A percentile compares a stretch with the other conserved stretches of the same genome.
These are phyloP conservation scores for Ophiodon elongatus DNA, from an alignment of 2,113 vertebrate genomes.

Conservation along the genomic window DNA sequence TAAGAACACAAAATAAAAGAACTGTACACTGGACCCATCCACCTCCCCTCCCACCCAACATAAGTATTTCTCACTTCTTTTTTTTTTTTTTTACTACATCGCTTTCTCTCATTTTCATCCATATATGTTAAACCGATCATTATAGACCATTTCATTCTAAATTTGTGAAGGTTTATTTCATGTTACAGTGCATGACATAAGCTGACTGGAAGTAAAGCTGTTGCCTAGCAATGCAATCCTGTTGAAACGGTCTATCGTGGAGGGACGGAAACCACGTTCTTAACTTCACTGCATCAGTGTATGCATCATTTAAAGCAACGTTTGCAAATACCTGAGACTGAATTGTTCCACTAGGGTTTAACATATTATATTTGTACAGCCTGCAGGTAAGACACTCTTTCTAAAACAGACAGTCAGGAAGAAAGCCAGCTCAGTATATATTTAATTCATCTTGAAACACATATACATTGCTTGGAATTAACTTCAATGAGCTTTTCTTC, in stretches of 20 bases:
- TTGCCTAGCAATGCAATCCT: background rate
- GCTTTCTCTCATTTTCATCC: no score
- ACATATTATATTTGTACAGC: background rate
- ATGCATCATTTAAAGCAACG: background rate
- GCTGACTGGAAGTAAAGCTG: background rate
- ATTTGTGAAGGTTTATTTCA: background rate
- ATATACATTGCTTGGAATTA: background rate
- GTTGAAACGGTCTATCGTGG: no score
- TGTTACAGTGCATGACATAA: background rate
- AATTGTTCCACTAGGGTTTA: background rate
- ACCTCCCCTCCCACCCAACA: no score
- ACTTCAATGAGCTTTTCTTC: conserved; percentile 26
- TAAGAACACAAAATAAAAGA: no score
- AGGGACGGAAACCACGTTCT: background rate
- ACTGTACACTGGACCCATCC: no score
- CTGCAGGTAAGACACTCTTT: background rate
- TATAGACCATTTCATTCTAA: no score
- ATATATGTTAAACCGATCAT: no score
- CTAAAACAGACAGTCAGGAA: background rate
- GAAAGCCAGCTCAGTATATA: conserved; percentile 6
- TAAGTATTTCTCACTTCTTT: no score
- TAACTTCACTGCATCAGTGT: background rate
- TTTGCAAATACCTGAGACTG: background rate
- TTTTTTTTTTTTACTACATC: no score
- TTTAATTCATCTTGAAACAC: conserved; percentile 28